Conservation (phyloP, 2,888 invertebrate species). For the Acanthoscelides obtectus region DNA sequence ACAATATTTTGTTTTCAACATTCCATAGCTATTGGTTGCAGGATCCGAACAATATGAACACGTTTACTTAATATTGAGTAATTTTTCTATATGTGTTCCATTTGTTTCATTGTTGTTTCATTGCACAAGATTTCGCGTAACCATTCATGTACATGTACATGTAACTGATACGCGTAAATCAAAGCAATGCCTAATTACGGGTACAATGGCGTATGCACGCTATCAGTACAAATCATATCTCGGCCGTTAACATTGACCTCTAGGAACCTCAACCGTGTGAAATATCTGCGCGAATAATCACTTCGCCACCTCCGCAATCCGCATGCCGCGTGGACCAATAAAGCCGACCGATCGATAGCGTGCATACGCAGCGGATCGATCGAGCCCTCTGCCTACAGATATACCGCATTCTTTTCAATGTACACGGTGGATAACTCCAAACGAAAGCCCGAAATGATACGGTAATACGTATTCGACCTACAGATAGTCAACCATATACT, state of each 20-base stretch:
- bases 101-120: no score
- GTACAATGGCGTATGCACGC: background rate
- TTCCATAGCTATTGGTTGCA: no score
- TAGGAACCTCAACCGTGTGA: background rate
- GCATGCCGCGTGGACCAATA: background rate
- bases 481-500: no score
- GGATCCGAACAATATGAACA: no score
- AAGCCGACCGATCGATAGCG: background rate
- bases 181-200: background rate
- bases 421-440: background rate
- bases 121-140: no score
- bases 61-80: no score
- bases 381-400: background rate
- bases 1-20: no score
- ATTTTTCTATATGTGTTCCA: no score
- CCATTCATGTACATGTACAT: no score
- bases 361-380: background rate
- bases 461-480: no score
- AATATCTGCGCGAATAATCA: background rate
- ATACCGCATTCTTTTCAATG: background rate
- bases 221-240: background rate
- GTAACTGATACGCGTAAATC: background rate
- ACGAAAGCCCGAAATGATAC: no score
- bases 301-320: background rate
- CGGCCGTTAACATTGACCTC: background rate